Evolutionary conservation across 2,113 vertebrate species (phyloP).

Genomic region (Rhinolophus ferrumequinum): DNA sequence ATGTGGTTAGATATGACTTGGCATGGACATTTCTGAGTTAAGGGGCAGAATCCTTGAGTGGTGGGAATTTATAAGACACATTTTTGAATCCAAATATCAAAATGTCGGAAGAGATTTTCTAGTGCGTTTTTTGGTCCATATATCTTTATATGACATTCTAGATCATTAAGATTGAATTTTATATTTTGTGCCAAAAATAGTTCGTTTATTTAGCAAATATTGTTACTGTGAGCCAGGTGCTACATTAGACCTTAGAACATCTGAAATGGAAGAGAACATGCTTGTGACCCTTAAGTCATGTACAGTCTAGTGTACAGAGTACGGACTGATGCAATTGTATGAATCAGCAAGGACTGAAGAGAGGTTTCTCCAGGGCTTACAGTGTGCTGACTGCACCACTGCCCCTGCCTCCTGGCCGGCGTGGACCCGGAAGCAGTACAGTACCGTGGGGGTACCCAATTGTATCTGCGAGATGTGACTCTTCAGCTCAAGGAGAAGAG

Average conservation of each 20-base stretch:
- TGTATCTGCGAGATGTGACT: background rate
- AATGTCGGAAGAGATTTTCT: background rate
- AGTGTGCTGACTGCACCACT: rapidly evolving
- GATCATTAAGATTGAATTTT: background rate
- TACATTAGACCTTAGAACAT: background rate
- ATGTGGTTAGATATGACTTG: background rate
- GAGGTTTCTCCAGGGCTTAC: background rate
- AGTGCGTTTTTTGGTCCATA: background rate
- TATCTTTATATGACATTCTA: background rate
- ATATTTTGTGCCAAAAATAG: background rate
- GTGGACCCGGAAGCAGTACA: background rate
- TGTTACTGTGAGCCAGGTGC: background rate
- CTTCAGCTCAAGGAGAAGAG: background rate
- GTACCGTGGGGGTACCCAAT: background rate
- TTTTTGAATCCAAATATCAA: background rate
- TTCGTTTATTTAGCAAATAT: background rate
- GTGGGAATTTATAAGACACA: background rate
- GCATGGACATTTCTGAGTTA: background rate
- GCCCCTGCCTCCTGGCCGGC: no score
- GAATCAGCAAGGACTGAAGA: background rate
- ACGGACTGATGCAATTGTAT: background rate
- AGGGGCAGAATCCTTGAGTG: background rate
- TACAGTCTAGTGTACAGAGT: background rate
- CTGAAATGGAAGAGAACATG: background rate
- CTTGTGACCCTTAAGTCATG: background rate